Base-by-base conservation (phyloP, 2,888 invertebrate genomes). In the Clistopyga incitator region DNA sequence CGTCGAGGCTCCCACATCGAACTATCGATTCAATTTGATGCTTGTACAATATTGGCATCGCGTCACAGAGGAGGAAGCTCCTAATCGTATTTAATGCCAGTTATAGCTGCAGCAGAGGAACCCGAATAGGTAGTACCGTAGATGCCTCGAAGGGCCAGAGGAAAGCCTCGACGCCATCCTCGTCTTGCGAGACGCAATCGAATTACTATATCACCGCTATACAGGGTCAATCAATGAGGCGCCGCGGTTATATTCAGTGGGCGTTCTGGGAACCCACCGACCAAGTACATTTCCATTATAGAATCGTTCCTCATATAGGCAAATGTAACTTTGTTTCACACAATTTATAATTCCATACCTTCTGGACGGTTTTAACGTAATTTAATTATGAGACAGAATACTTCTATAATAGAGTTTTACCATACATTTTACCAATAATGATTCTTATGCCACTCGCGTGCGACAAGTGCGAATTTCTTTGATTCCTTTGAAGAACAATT, bases 51-150 rank as follows among this genome's bases (percentile, higher is more conserved):
- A 45, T 45, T 34, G 29, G 45, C 45, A 20, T 45, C 59, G 52
- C 54, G 18, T 20, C 23, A 45, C 34, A n/a, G 45, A 47, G 50
- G 45, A n/a, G 47, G 34, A 52, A 45, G 45, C 45, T 20, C 54
- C 64, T 72, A 64, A 78, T 78, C 68, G 71, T 78, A 78, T 78
- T 78, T 72, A 78, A 61, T 61, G 23, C 64, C 52, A 23, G 52
- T 54, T 54, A 54, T 54, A 52, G 56, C 25, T 11, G 6, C 25
- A 15, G 15, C 4, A 25, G 56, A 25, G 56, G 25, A n/a, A 13
- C 23, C 4, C 3, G 25, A 56, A 23, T 56, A 25, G 11, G 25
- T 23, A 25, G 56, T 11, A 56, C 56, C 56, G 25, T 25, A 15
- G 56, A 25, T 25, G 25, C 56, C 42, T 10, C 64, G 8, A 64